Conservation (phyloP, 2,797 vertebrate genomes). For the Diceros bicornis region DNA sequence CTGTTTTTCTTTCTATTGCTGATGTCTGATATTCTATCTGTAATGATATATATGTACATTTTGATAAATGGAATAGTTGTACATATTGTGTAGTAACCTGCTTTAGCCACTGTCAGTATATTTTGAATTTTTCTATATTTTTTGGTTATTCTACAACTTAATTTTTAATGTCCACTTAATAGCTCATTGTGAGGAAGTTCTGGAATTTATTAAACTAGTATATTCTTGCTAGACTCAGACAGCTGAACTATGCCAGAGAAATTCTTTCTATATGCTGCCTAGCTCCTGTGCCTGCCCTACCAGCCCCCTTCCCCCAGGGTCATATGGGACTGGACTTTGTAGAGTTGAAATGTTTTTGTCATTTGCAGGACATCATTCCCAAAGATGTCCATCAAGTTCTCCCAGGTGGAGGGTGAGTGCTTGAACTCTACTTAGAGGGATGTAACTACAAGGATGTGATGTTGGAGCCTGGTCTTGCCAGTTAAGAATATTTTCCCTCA, state of each 20-base stretch:
- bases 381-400: background rate
- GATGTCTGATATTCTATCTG: background rate
- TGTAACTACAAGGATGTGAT: background rate
- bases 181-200: background rate
- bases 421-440: background rate
- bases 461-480: background rate
- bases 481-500: background rate
- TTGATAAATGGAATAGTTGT: background rate
- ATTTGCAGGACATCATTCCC: background rate
- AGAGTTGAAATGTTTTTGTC: constrained; percentile 7
- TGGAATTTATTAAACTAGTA: background rate
- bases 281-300: background rate
- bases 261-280: background rate
- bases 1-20: constrained; percentile 25
- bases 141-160: background rate
- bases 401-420: background rate
- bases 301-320: background rate
- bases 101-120: background rate
- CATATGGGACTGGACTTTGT: background rate
- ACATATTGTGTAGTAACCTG: background rate
- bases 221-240: background rate
- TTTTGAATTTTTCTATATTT: background rate
- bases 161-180: background rate
- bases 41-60: background rate
- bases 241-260: background rate